Evolutionary conservation across 64 coral and sea anemone species (phyloP).

Genomic region (Pocillopora damicornis): DNA sequence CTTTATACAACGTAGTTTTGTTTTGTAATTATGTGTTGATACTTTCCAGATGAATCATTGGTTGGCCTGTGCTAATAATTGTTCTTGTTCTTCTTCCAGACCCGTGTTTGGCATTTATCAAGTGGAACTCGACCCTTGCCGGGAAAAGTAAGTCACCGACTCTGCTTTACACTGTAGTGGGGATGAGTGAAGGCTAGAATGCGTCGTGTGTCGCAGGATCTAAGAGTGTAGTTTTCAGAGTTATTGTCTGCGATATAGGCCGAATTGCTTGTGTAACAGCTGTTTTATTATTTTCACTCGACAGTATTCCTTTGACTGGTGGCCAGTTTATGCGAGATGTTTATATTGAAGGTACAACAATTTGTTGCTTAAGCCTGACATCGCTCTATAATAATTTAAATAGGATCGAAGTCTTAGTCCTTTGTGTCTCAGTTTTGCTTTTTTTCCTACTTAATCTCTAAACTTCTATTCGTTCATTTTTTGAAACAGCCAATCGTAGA

Average conservation of each 20-base stretch:
- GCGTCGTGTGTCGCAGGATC: not conserved
- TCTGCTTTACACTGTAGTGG: not conserved
- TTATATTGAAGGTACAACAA: conserved; percentile 84
- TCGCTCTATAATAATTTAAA: not conserved
- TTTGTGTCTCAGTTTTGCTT: not conserved
- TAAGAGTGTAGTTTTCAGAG: not conserved
- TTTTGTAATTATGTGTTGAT: too few species aligned
- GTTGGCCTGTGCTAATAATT: not conserved
- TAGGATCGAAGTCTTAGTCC: not conserved
- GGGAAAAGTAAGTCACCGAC: conserved; percentile 56
- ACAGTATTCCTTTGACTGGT: conserved; percentile 75
- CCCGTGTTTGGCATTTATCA: conserved; percentile 97
- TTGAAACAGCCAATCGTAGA: conserved; percentile 42
- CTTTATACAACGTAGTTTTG: too few species aligned
- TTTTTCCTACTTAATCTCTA: not conserved
- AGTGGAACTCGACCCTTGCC: conserved; percentile 74
- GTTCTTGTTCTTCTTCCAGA: conserved; percentile 40
- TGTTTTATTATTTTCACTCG: not conserved
- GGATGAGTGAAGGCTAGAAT: too few species aligned
- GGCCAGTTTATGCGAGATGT: conserved; percentile 86
- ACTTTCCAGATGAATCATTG: too few species aligned
- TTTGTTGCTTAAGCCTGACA: not conserved
- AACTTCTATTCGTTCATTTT: not conserved
- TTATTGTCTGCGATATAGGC: too few species aligned
- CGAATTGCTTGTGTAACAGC: not conserved